phyloP scores from a whole-genome alignment of 2,113 vertebrate species.

The Struthidea cinerea region DNA sequence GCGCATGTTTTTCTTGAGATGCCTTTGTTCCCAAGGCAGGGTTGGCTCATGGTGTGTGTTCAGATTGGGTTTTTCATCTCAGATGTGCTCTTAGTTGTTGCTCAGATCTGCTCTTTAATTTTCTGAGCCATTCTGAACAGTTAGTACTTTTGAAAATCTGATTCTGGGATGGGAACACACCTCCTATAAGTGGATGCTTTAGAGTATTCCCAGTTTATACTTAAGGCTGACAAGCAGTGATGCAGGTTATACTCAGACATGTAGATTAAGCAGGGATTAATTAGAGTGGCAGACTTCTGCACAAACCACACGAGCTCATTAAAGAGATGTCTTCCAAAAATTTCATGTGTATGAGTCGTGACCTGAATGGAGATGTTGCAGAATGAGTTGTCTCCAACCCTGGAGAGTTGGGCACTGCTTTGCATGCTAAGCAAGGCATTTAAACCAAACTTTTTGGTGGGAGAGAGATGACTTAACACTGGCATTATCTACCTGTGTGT shows the following conservation, averaged over 20 bases:
- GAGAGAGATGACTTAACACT: background rate
- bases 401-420: background rate
- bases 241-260: background rate
- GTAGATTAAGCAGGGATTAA: background rate
- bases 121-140: background rate
- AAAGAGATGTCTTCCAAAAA: background rate
- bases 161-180: background rate
- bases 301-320: background rate
- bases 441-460: background rate
- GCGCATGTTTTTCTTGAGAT: fast-evolving
- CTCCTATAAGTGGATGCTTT: background rate
- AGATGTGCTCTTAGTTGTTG: background rate
- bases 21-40: background rate
- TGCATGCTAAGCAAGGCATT: background rate
- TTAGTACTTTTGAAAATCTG: background rate
- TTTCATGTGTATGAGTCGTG: background rate
- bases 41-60: background rate
- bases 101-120: background rate
- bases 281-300: background rate
- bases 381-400: background rate
- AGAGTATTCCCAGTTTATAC: background rate
- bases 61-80: background rate
- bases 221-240: background rate
- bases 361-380: background rate
- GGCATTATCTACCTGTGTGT: background rate